Base-by-base conservation (phyloP, 2,888 invertebrate species). In the Cremastobaeus sp. region DNA sequence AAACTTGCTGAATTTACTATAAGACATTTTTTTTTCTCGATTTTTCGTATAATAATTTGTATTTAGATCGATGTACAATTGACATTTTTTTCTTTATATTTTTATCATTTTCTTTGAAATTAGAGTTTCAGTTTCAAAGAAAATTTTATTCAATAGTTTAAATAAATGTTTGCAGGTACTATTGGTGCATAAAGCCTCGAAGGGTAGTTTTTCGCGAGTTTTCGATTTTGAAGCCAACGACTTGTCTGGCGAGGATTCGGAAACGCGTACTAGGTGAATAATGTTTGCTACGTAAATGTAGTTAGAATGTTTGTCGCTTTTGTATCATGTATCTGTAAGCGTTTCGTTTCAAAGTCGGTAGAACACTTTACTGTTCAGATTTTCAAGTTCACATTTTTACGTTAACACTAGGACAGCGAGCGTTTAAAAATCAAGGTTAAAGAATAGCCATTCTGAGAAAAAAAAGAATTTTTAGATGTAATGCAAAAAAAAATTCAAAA, bases 171-270 rank as follows among this genome's bases (percentile, higher is more conserved):
- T 88, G 12, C 88, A 94, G 94, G 94, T 96, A 76, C 91, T 98
- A 76, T 89, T 98, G 83, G 94, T 97, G 72, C 96, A 97, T 88
- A 95, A 96, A 88, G 94, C 94, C 43, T 95, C 95, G 11, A 96
- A 96, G 88, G 94, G 95, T 77, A 96, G 96, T 87, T 97, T 97
- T 88, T 96, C 96, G 28, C 92, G 97, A 55, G 97, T 97, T 37
- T 97, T 97, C 88, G 97, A 97, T 88, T 92, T 97, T 84, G 96
- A 97, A 88, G 95, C 96, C 4, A 95, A 93, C 78, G 97, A 97
- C 88, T 90, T 95, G 84, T 93, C 93, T 80, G 92, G 92, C 73
- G 95, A 96, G 83, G 94, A 95, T 78, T 92, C 93, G 45, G 94
- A 93, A 78, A 92, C 93, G 39, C 90, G 95, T 84, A 95, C 94